A percentile compares a stretch with the other conserved stretches of the same genome.
phyloP scores from a whole-genome alignment of 2,888 invertebrate genomes.

The Nipponacmea schrenckii region DNA sequence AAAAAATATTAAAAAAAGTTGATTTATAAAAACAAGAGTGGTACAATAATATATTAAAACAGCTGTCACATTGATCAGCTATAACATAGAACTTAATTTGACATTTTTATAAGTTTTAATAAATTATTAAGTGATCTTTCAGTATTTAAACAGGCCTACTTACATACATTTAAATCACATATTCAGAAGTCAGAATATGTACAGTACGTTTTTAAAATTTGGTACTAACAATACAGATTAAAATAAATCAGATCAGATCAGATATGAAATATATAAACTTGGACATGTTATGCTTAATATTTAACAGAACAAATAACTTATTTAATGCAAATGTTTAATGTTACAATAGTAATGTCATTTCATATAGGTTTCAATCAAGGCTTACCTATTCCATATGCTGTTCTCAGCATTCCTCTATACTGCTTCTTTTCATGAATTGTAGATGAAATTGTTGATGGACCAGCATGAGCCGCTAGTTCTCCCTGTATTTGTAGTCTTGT shows the following conservation, averaged over 20 bases:
- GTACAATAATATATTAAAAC: too few species aligned
- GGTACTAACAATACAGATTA: too few species aligned
- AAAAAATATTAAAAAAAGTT: slow-evolving; percentile 16
- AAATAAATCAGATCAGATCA: too few species aligned
- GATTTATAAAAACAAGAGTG: slow-evolving; percentile 15
- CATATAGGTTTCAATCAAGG: too few species aligned
- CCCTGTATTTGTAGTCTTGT: slow-evolving; percentile 93
- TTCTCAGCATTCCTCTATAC: slow-evolving; percentile 81
- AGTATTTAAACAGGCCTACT: not conserved
- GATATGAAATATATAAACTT: too few species aligned
- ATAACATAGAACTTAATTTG: too few species aligned
- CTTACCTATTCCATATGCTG: slow-evolving; percentile 79
- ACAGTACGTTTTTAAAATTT: too few species aligned
- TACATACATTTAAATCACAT: too few species aligned
- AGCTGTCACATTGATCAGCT: too few species aligned
- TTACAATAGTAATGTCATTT: slow-evolving; percentile 1
- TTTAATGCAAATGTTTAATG: too few species aligned
- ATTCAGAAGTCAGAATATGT: not conserved
- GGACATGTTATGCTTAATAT: not conserved
- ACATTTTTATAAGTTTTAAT: too few species aligned
- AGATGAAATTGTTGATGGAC: not conserved
- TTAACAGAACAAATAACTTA: too few species aligned
- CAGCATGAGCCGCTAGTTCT: slow-evolving; percentile 69
- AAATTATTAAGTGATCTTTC: not conserved
- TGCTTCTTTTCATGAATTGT: slow-evolving; percentile 26